Conservation (phyloP, 2,797 vertebrate genomes). For the Karalla daura region DNA sequence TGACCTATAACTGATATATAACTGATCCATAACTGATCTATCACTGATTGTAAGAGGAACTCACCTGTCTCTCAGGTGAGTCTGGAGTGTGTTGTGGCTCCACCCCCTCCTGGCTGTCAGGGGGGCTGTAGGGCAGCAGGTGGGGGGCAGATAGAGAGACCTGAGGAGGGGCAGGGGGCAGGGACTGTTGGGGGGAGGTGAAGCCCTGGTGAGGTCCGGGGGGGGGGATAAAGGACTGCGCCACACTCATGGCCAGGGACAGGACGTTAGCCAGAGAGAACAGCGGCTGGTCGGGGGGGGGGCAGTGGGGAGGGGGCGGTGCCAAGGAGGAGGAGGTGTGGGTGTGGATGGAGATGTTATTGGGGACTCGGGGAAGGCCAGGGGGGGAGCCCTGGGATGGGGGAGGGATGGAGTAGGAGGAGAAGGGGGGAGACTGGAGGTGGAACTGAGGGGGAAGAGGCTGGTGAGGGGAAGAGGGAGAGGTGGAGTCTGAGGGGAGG, state of each 20-base stretch:
- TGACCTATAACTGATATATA: too few species aligned
- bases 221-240: conserved; percentile 83
- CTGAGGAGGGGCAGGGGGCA: neutral
- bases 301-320: conserved; percentile 38
- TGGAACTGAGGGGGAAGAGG: conserved; percentile 12
- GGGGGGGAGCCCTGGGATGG: neutral
- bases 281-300: conserved; percentile 51
- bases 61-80: conserved; percentile 14
- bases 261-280: conserved; percentile 87
- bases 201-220: conserved; percentile 30
- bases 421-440: conserved; percentile 11
- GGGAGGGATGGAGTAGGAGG: conserved; percentile 3
- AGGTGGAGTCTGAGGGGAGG: neutral
- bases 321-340: conserved; percentile 7
- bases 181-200: conserved; percentile 17
- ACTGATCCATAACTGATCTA: too few species aligned
- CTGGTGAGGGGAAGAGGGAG: neutral
- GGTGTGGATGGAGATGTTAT: conserved; percentile 35
- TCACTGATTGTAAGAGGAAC: neutral
- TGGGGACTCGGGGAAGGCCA: conserved; percentile 3
- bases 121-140: conserved; percentile 20
- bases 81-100: neutral
- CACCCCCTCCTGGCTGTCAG: conserved; percentile 40
- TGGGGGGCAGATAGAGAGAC: conserved; percentile 31
- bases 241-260: conserved; percentile 92